Conservation (phyloP, 2,113 vertebrate genomes). For the Bos taurus region ARS-UCD2.0 NC_037333.1:94400501-94401000, state of each 20-base stretch:
- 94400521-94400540: neutral
- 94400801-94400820: conserved; percentile 54
- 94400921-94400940: neutral
- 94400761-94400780: conserved; percentile 44
- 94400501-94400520: neutral
- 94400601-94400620: neutral
- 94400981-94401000: neutral
- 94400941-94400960: neutral
- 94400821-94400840: conserved; percentile 29
- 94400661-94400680: neutral
- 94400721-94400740: conserved; percentile 15
- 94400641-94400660: neutral
- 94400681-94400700: neutral
- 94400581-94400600: neutral
- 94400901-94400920: neutral
- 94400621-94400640: neutral
- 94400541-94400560: neutral
- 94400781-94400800: conserved; percentile 48
- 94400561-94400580: too few relatives aligned
- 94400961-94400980: neutral
- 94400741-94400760: neutral
- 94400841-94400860: neutral
- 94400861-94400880: conserved; percentile 19
- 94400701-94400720: neutral
- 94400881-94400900: neutral